These are phyloP conservation scores for Heliangelus exortis DNA, from an alignment of 2,797 vertebrate species.

Conservation along the genomic window DNA sequence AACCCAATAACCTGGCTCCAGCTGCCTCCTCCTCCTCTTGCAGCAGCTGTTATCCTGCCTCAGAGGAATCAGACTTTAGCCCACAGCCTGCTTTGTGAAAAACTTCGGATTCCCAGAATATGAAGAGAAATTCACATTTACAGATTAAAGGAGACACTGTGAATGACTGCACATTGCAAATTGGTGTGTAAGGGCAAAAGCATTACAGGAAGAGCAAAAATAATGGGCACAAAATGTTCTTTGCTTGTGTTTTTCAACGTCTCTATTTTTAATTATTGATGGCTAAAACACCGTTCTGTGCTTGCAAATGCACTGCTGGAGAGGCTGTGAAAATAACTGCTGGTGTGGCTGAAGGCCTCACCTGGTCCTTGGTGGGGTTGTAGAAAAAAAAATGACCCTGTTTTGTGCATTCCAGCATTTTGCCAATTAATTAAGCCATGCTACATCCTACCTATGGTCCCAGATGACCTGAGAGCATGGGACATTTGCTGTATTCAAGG, in stretches of 20 bases:
- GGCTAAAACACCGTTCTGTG: not conserved
- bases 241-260: not conserved
- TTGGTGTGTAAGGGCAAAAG: not conserved
- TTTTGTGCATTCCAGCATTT: not conserved
- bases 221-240: not conserved
- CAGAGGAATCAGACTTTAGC: not conserved
- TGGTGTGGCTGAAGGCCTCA: not conserved
- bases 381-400: not conserved
- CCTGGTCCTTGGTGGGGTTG: not conserved
- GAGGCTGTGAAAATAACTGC: not conserved
- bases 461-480: not conserved
- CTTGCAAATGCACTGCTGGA: not conserved
- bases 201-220: not conserved
- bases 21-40: not conserved
- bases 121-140: not conserved
- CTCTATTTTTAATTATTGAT: conserved; percentile 51
- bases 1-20: not conserved
- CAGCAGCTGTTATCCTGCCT: not conserved
- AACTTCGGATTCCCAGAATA: not conserved
- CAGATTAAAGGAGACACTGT: not conserved
- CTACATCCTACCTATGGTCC: not conserved
- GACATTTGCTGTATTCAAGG: not conserved
- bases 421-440: conserved; percentile 8
- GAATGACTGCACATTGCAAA: conserved; percentile 22
- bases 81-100: not conserved